Base-by-base conservation (phyloP, 1,140 invertebrate species). In the Neotoxoptera formosana region DNA sequence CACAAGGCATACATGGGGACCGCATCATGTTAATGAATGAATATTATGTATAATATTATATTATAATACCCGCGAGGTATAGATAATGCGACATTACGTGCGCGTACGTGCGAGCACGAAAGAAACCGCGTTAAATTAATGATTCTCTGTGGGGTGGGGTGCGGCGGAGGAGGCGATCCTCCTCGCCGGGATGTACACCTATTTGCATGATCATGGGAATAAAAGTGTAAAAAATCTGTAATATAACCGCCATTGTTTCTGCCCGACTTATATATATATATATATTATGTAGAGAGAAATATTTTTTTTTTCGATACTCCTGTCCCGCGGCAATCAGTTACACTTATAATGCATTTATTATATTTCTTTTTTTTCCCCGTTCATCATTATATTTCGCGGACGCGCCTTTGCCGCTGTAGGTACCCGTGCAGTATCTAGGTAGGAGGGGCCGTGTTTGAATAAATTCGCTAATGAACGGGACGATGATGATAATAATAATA, bases 191-290 rank as follows among this genome's bases (percentile, higher is more conserved):
- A 51, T n/a, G 86, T 88, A 36, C 23, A 87, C 45, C 60, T 48
- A 91, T 91, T 91, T 91, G 90, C 90, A 91, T 91, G 90, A 48
- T 47, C 90, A 91, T 91, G 90, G 60, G 90, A 91, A 91, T 34
- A 91, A 47, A 88, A 88, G 17, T 47, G 14, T 47, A 41, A 89
- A 53, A 90, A n/a, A 89, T 20, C 45, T 53, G 30, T 36, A 76
- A n/a, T 76, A 45, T 25, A 41, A 90, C 56, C 45, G 25, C 34
- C 56, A 90, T 90, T 90, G 89, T 90, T 90, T 90, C 89, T 90
- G 34, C 14, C 30, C n/a, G 60, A 76, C 17, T 76, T 76, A 76
- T 76, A 67, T 67, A 17, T n/a, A 67, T 3, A 67, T 9, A 14
- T 11, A 67, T 11, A 60, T 14, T 11, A 23, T 0, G 30, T 25